Base-by-base conservation (phyloP, 2,888 invertebrate species). In the Ormyrus thymus region DNA sequence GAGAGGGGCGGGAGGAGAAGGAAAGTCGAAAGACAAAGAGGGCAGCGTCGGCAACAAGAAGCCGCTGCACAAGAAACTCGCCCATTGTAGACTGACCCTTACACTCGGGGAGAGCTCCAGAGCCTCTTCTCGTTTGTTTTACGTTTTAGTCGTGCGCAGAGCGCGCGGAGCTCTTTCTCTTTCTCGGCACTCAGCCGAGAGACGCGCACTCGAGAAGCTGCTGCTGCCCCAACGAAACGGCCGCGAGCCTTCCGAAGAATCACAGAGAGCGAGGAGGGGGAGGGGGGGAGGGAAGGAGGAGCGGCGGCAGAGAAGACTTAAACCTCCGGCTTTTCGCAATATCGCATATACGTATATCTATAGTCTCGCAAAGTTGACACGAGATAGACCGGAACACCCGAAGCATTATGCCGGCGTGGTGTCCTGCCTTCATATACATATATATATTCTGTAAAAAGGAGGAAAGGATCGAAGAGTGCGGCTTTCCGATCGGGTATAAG, bases 61-160 rank as follows among this genome's bases (percentile, higher is more conserved):
- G 53, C 29, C 78, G 53, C 58, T 55, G 29, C 45, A 72, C 50
- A 66, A 62, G 68, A 76, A 72, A 65, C 58, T 74, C 64, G 59
- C 50, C 66, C 56, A 75, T 78, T 78, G 78, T 76, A 68, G 76
- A 78, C 81, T 78, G 81, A 81, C 78, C 81, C 81, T 81, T 74
- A 70, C 65, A 58, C 75, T 75, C 45, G 50, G 6, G 46, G 29
- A 65, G 71, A 66, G 10, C 64, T 65, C 71, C 48, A 69, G 76
- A 62, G 15, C 69, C 81, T 81, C 81, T 78, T 43, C 64, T 58
- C 81, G 74, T 81, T 76, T 81, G 81, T 81, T 81, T 81, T 81
- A 81, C 78, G 78, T 78, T 76, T 78, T 71, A 76, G 76, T 76
- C 71, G 73, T 59, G 72, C 29, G 29, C 68, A 10, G 46, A 56